Base-by-base conservation (phyloP, 2,888 invertebrate species). In the Steinernema hermaphroditum region DNA sequence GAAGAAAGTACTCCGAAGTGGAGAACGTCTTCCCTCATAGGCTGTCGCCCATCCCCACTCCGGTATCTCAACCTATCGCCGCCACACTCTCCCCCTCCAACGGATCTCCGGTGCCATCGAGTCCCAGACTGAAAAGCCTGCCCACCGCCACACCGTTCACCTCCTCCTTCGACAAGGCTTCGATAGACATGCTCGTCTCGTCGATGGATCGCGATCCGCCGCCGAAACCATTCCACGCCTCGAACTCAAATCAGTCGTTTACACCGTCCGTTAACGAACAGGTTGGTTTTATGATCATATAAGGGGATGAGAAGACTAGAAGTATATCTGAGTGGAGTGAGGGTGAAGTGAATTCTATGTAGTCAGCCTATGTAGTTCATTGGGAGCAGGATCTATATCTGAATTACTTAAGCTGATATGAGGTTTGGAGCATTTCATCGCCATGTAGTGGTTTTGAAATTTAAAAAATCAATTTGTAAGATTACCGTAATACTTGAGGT, bases 171-270 rank as follows among this genome's bases (percentile, higher is more conserved):
- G 62, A 62, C 32, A 29, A 62, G 62, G 62, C 62, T 9, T 62
- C 62, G 2, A 62, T 62, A 29, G 62, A 62, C 62, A 62, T 62
- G 62, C 62, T 62, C 14, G 32, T 62, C 34, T 29, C 29, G 16
- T 62, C 62, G 29, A 62, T 62, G 62, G 62, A 62, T 27, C 62
- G 62, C 29, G 62, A 62, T 14, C 62, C 62, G 9, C 62, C 62
- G 27, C 1, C 62, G 32, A 24, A 29, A 32, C 62, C 62, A 4
- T 16, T 62, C 32, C 62, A 62, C 8, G 27, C 62, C 16, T 62
- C 62, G 16, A 62, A 62, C 62, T 62, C 62, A 32, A 62, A 62
- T 16, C 62, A 32, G 32, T 62, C 62, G 62, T 62, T 62, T n/a
- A 62, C 62, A 14, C 62, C 62, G 14, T 62, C 62, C 29, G 46